Percentiles rank a stretch among this genome's conserved stretches.
phyloP scores from a whole-genome alignment of 2,888 invertebrate species.

The Cheilosia soror region DNA sequence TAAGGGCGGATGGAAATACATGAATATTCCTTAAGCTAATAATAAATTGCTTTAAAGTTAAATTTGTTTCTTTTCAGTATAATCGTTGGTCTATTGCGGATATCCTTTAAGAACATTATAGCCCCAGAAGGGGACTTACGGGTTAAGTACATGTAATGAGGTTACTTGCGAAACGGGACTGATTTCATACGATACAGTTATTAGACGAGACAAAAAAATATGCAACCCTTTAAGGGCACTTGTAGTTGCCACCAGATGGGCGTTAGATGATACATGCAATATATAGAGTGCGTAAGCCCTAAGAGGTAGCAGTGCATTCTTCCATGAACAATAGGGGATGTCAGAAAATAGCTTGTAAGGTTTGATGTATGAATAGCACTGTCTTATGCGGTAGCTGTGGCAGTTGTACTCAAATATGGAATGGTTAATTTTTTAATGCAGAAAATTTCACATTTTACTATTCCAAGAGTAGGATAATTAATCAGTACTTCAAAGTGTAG shows the following conservation, averaged over 20 bases:
- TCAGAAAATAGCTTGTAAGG: slow-evolving; percentile 13
- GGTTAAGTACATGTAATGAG: slow-evolving; percentile 59
- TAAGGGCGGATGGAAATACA: slow-evolving; percentile 34
- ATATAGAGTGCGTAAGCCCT: slow-evolving; percentile 1
- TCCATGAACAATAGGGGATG: slow-evolving; percentile 10
- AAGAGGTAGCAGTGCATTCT: slow-evolving; percentile 10
- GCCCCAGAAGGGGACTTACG: slow-evolving; percentile 16
- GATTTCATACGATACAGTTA: slow-evolving; percentile 19
- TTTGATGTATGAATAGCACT: slow-evolving; percentile 35
- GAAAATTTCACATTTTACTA: background rate
- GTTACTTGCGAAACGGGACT: slow-evolving; percentile 39
- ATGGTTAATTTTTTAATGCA: background rate
- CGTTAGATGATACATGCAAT: background rate
- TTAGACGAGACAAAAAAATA: slow-evolving; percentile 12
- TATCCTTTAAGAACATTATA: slow-evolving; percentile 28
- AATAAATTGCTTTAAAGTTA: slow-evolving; percentile 52
- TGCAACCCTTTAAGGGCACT: slow-evolving; percentile 7
- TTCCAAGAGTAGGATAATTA: no score
- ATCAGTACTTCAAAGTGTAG: no score
- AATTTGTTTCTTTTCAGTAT: slow-evolving; percentile 20
- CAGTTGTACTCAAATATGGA: slow-evolving; percentile 30
- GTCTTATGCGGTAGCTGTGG: slow-evolving; percentile 23
- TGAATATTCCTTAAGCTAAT: slow-evolving; percentile 63
- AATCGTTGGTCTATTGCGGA: slow-evolving; percentile 43
- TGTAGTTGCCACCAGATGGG: slow-evolving; percentile 12